phyloP scores from a whole-genome alignment of 2,113 vertebrate genomes.

The Passer domesticus region DNA sequence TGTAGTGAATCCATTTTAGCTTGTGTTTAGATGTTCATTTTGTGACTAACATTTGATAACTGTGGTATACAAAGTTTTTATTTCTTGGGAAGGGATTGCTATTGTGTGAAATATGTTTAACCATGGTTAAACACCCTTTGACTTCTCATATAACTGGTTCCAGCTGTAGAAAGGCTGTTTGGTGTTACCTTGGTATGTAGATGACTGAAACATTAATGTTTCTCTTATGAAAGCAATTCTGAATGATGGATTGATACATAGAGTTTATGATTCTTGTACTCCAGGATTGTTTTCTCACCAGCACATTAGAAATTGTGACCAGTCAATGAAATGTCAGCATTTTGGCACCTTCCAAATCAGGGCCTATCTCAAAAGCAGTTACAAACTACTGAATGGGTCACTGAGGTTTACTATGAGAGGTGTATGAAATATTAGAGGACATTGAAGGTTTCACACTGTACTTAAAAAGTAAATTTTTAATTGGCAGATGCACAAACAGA shows the following conservation, averaged over 20 bases:
- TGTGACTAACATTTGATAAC: constrained; percentile 20
- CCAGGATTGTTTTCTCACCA: neutral
- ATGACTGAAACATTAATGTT: neutral
- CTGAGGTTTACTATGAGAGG: neutral
- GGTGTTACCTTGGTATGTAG: neutral
- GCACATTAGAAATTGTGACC: neutral
- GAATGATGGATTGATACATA: neutral
- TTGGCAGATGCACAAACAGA: neutral
- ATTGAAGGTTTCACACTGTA: neutral
- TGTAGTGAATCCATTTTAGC: neutral
- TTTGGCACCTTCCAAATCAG: neutral
- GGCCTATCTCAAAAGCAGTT: neutral
- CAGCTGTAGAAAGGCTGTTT: neutral
- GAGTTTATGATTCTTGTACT: neutral
- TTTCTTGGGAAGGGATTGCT: constrained; percentile 5
- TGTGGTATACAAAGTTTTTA: constrained; percentile 7
- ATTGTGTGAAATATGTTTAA: neutral
- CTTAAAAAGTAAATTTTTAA: constrained; percentile 33
- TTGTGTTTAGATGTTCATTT: neutral
- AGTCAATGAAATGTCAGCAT: neutral
- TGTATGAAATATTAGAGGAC: neutral
- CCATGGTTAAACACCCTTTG: neutral
- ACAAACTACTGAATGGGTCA: neutral
- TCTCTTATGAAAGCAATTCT: neutral
- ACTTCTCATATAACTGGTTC: neutral